Percentiles rank a stretch among this genome's conserved stretches.
Evolutionary conservation across 2,888 invertebrate genomes (phyloP).

Genomic region (Cephus rjabovi): DNA sequence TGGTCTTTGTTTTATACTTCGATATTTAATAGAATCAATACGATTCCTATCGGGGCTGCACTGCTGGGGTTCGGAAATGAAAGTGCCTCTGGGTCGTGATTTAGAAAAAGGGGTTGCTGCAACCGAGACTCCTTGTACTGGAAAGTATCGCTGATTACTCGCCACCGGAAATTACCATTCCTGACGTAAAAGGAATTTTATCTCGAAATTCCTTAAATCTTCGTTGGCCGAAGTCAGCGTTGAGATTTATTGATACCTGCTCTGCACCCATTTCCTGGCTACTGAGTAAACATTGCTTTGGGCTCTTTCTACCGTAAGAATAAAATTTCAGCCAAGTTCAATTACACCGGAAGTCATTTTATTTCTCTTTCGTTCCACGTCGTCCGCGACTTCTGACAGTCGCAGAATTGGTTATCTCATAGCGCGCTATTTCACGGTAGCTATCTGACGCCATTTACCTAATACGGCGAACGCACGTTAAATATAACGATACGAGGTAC

Average conservation of each 20-base stretch:
- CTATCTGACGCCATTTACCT: not conserved
- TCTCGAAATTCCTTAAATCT: constrained; percentile 5
- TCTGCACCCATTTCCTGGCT: not conserved
- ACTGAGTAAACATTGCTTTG: not conserved
- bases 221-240: not conserved
- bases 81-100: constrained; percentile 22
- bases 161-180: not conserved
- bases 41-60: constrained; percentile 9
- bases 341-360: not conserved
- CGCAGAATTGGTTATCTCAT: not conserved
- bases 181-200: not conserved
- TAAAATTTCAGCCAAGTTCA: not conserved
- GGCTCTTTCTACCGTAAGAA: not conserved
- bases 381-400: not conserved
- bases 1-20: constrained; percentile 15
- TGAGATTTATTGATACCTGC: not conserved
- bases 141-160: not conserved
- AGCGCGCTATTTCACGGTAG: not conserved
- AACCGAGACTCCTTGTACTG: not conserved
- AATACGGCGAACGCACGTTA: not conserved
- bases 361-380: not conserved
- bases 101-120: constrained; percentile 27
- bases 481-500: not conserved
- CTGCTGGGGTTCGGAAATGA: constrained; percentile 14
- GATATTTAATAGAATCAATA: constrained; percentile 20